Conservation (phyloP, 1,140 invertebrate genomes). For the Dendroctonus valens region DNA sequence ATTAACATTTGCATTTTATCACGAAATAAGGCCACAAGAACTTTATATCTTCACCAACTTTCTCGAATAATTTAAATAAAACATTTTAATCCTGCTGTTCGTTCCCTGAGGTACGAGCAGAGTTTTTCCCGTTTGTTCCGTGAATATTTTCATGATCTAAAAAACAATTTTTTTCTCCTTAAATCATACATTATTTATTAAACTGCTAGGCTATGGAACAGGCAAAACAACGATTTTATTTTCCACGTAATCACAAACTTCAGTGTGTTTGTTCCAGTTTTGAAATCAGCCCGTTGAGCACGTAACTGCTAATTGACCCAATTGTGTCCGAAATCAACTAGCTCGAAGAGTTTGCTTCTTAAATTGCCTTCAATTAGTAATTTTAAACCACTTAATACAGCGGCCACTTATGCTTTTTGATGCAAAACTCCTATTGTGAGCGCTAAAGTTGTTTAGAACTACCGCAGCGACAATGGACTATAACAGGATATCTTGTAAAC, state of each 20-base stretch:
- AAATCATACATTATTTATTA: background rate
- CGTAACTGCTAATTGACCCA: no score
- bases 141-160: background rate
- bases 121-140: no score
- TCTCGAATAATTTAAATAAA: conserved; percentile 32
- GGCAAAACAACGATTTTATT: no score
- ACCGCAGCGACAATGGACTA: conserved; percentile 24
- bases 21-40: conserved; percentile 28
- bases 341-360: no score
- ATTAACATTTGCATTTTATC: conserved; percentile 36
- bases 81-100: conserved; percentile 28
- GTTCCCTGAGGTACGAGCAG: conserved; percentile 5
- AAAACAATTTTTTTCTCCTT: background rate
- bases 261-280: no score
- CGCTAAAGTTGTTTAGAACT: conserved; percentile 16
- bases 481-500: conserved; percentile 26
- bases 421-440: conserved; percentile 14
- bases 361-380: conserved; percentile 3
- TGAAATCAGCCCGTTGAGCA: no score
- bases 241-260: no score
- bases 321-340: no score
- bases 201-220: no score
- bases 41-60: conserved; percentile 30
- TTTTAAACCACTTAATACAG: conserved; percentile 9
- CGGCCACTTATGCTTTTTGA: conserved; percentile 7